Base-by-base conservation (phyloP, 2,797 vertebrate genomes). In the Cuniculus paca region DNA sequence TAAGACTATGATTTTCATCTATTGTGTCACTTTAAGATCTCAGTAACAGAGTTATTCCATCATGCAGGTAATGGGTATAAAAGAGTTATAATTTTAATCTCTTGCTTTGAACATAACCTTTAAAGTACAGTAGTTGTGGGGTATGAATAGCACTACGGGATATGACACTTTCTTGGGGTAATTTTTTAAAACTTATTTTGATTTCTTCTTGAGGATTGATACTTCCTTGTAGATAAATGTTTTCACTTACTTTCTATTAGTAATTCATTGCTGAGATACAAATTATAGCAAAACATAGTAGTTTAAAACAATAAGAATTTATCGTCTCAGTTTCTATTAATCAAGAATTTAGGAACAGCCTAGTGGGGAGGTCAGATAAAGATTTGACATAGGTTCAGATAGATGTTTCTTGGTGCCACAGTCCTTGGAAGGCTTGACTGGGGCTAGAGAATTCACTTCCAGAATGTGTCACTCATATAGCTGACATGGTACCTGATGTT, bases 41-140 rank as follows among this genome's bases (percentile, higher is more conserved):
- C 68, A 20, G 50, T 93, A 78, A 88, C 42, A 12, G 24, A 90
- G n/a, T 80, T 95, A 81, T 56, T 88, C 20, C 26, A 86, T 61
- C 16, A 31, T 87, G 39, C n/a, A 56, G 24, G 80, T 82, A 88
- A 83, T 79, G 31, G 72, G 39, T 45, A 48, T 48, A 90, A 13
- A 56, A 48, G 16, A 42, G 11, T 91, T 88, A 84, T 13, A 42
- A 70, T 92, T 90, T 82, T 45, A 78, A 48, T 84, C 31, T 90
- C 52, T 81, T 80, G n/a, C 52, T 94, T 50, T 93, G 56, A 61
- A n/a, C 42, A 91, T 52, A 72, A 75, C 26, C 39, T 96, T 89
- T 10, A 65, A 61, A 89, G 16, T 79, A 48, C 22, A 22, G 9
- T 50, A 86, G n/a, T n/a, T n/a, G n/a, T n/a, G n/a, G n/a, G 24